Evolutionary conservation across 2,113 vertebrate genomes (phyloP), one percentile per base, ranked within the genome.

Genomic region (Calidris pugnax): DNA sequence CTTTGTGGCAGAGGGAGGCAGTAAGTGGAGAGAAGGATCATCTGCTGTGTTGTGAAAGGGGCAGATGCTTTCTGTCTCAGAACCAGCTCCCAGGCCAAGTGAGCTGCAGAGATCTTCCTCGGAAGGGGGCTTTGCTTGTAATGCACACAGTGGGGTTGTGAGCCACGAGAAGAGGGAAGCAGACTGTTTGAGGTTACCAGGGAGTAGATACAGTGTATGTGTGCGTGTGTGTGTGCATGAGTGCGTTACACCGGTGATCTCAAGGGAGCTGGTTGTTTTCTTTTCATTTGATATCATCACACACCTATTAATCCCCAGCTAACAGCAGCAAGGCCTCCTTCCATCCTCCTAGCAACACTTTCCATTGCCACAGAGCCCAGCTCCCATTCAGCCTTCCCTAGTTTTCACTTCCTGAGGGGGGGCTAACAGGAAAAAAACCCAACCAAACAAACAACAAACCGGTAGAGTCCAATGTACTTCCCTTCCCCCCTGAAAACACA

Each of bases 261-360:
- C 97, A n/a, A 47, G 95, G 94, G 94, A 93, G 60, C 66, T 18
- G 45, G 45, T 91, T 97, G 95, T 97, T 97, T 97, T 93, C 93
- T 96, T 94, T 97, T 94, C 75, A 83, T 97, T 93, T 98, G 91
- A n/a, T 96, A 97, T 95, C 97, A 96, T 94, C 97, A 89, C 93
- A 96, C 81, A 95, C 94, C 93, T 97, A 98, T 98, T 94, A 98
- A 98, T 98, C 93, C 87, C 78, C 84, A 91, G 87, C 95, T 83
- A 87, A 67, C 74, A 85, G 92, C 94, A 95, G 95, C 84, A 64
- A 75, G 96, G 93, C 96, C 97, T 98, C 93, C 93, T 95, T 87
- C 84, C 91, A 97, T 97, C 96, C 93, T 97, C 98, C 97, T 98
- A 98, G 98, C 98, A 98, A 98, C 98, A 97, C 87, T 85, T 95